phyloP scores from a whole-genome alignment of 2,888 invertebrate genomes.

The Trissoscelio sp. region DNA sequence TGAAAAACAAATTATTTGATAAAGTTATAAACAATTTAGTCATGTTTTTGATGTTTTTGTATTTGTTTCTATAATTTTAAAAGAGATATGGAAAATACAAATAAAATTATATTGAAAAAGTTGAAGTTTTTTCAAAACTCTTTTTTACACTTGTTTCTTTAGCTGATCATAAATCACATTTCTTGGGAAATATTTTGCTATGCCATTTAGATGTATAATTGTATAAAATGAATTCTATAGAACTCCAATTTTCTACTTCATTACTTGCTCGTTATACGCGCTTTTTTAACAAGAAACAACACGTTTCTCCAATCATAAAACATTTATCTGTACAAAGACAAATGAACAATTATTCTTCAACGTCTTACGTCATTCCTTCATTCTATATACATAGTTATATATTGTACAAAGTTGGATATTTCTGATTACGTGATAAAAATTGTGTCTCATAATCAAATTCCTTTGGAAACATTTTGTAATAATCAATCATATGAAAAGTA shows the following conservation, averaged over 20 bases:
- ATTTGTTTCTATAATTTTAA: no score
- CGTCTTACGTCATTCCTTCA: slow-evolving; percentile 22
- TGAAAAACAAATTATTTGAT: no score
- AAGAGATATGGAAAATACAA: no score
- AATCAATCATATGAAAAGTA: no score
- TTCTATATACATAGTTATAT: not conserved
- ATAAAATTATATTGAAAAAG: no score
- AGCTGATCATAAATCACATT: not conserved
- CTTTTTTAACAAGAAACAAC: not conserved
- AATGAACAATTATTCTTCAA: slow-evolving; percentile 18
- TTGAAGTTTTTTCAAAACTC: no score
- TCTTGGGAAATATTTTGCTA: not conserved
- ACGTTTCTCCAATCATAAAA: slow-evolving; percentile 8
- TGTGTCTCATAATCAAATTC: not conserved
- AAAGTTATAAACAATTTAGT: no score
- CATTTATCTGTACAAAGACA: slow-evolving; percentile 9
- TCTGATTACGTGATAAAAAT: not conserved
- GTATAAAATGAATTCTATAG: not conserved
- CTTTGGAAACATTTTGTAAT: not conserved
- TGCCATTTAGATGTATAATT: not conserved
- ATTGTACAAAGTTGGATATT: slow-evolving; percentile 1
- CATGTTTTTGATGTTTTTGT: no score
- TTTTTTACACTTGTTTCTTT: not conserved
- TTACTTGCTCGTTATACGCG: slow-evolving; percentile 1
- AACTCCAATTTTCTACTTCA: not conserved